Percentiles rank a stretch among this genome's conserved stretches.
Conservation (phyloP, 2,888 invertebrate genomes). For the Xestoiulus laeticollis region DNA sequence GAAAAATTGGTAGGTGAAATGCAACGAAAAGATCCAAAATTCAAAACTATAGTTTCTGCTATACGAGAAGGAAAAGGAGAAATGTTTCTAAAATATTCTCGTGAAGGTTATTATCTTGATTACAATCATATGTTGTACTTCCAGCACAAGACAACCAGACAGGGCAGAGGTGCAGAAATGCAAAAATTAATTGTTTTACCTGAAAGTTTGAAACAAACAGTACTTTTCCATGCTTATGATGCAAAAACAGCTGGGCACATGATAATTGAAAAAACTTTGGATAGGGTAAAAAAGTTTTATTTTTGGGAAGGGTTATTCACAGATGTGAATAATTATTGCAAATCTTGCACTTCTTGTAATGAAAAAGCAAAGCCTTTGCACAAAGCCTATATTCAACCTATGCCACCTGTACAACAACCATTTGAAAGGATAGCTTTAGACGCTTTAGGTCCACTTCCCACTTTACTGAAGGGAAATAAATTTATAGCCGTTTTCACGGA, state of each 20-base stretch:
- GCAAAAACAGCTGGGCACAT: background rate
- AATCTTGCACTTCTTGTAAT: conserved; percentile 40
- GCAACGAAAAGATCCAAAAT: background rate
- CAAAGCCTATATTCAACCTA: background rate
- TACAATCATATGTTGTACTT: background rate
- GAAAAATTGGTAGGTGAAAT: background rate
- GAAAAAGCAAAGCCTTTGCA: background rate
- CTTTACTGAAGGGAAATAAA: background rate
- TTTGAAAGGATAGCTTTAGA: background rate
- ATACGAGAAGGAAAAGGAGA: background rate
- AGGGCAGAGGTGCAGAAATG: too few species aligned
- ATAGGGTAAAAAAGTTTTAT: background rate
- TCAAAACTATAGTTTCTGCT: background rate
- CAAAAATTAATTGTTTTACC: background rate
- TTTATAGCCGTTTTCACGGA: background rate
- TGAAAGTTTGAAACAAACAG: background rate
- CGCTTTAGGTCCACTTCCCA: background rate
- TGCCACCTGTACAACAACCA: conserved; percentile 1
- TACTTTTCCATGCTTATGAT: background rate
- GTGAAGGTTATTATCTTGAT: background rate
- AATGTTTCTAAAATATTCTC: background rate
- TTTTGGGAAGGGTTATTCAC: background rate
- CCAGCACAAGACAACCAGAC: background rate
- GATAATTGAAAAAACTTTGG: background rate
- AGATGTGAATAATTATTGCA: background rate